A percentile compares a stretch with the other conserved stretches of the same genome.
Conservation (phyloP, 2,113 vertebrate species). For the Macrotis lagotis region DNA sequence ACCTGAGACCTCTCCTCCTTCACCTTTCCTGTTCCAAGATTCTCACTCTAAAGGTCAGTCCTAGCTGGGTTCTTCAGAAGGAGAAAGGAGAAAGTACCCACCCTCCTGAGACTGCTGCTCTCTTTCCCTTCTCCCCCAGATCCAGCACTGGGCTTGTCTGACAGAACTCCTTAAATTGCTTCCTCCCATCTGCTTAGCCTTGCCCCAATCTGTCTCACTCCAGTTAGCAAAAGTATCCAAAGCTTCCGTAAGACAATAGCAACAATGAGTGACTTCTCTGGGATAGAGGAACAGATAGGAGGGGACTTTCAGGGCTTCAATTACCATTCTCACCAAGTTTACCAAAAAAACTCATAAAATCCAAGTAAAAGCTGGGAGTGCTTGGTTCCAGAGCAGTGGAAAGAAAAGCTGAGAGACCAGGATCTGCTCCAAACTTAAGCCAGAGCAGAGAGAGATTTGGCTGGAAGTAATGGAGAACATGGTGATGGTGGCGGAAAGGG, state of each 20-base stretch:
- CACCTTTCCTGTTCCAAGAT: not conserved
- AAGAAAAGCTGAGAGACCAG: not conserved
- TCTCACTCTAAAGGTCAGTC: not conserved
- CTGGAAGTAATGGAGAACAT: not conserved
- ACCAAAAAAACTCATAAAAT: not conserved
- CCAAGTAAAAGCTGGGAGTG: not conserved
- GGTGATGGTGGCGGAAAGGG: not conserved
- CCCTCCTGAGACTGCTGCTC: not conserved
- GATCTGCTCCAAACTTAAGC: not conserved
- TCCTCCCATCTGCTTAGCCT: not conserved
- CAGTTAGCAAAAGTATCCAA: not conserved
- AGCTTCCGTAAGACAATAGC: not conserved
- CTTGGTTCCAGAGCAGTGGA: not conserved
- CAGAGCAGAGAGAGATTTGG: not conserved
- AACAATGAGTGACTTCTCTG: not conserved
- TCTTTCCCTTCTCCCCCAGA: not conserved
- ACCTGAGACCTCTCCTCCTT: not conserved
- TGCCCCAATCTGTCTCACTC: not conserved
- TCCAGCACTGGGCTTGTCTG: not conserved
- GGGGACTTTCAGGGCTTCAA: not conserved
- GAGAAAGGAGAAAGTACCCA: no score
- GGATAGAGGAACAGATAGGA: not conserved
- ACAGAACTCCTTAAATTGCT: not conserved
- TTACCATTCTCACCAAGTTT: not conserved
- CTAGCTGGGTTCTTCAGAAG: no score